Evolutionary conservation across 2,113 vertebrate genomes (phyloP).

Genomic region (Heloderma charlesbogerti): DNA sequence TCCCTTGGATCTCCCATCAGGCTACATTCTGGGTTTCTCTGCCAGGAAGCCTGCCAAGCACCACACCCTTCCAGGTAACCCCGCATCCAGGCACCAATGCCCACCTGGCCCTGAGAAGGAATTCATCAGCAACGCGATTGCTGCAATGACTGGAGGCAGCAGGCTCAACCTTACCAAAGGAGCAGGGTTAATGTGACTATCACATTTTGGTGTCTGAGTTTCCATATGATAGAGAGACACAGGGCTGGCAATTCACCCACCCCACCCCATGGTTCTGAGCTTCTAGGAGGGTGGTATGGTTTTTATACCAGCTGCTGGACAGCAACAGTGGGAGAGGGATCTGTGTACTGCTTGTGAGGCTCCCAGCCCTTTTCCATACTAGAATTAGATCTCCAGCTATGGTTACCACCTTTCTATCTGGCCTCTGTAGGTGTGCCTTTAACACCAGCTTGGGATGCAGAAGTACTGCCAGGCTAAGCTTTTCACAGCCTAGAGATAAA

Average conservation of each 20-base stretch:
- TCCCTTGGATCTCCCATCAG: background rate
- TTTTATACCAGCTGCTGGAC: background rate
- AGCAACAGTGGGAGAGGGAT: background rate
- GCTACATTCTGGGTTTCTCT: background rate
- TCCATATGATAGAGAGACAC: background rate
- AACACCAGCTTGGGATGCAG: background rate
- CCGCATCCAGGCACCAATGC: background rate
- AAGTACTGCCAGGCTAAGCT: background rate
- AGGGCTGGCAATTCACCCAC: background rate
- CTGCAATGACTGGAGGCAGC: background rate
- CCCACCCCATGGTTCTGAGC: background rate
- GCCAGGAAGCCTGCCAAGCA: background rate
- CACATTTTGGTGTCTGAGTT: background rate
- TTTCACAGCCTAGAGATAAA: background rate
- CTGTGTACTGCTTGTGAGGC: background rate
- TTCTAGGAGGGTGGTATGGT: background rate
- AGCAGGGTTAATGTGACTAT: background rate
- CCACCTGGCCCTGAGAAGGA: background rate
- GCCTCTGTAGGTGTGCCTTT: background rate
- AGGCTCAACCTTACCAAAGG: background rate
- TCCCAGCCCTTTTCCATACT: background rate
- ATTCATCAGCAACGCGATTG: conserved; percentile 4
- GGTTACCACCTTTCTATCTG: background rate
- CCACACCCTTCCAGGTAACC: background rate
- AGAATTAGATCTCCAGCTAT: background rate